Evolutionary conservation across 1,140 invertebrate species (phyloP), one percentile per base, ranked within the genome.

Genomic region (Leptinotarsa texana): DNA sequence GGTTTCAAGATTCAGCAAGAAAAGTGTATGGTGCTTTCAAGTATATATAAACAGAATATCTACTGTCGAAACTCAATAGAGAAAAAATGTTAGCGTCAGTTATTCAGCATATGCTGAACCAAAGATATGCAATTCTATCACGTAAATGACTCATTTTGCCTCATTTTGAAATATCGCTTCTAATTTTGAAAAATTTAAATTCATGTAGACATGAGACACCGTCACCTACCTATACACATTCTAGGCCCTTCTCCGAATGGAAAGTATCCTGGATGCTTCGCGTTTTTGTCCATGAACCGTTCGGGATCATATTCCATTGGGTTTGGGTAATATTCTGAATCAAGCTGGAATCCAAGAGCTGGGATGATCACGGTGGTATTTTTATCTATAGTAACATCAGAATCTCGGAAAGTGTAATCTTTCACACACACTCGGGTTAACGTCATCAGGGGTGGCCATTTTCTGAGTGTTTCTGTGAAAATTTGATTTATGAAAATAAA

Each of bases 161-260:
- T 27, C 27, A 1, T 1, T 27, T 27, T 27, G 27, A 33, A 33
- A 33, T 6, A 27, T 27, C 27, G 6, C 6, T 33, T 33, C 27
- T 27, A 8, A 8, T 1, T 27, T 27, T 27, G 27, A 27, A 33
- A 27, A 33, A 6, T 33, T 33, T 1, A 8, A 33, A 33, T 8
- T 8, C 27, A 33, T 2, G 1, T 6, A 33, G 27, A 33, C 27
- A 33, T 33, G 27, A 33, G 27, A 33, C 27, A 0, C 27, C 27
- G 0, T 33, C 27, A 8, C 27, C 6, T 57, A 74, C 73, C 73
- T 24, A 74, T 74, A 74, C 73, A 74, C 18, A 47, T 74, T 61
- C 73, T 74, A 13, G 73, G 73, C 13, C 73, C 73, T 49, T 51
- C 66, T 24, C 73, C 73, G 17, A 74, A 74, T 17, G 73, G 73